Conservation (phyloP, 2,113 vertebrate genomes). For the Turnix velox region DNA sequence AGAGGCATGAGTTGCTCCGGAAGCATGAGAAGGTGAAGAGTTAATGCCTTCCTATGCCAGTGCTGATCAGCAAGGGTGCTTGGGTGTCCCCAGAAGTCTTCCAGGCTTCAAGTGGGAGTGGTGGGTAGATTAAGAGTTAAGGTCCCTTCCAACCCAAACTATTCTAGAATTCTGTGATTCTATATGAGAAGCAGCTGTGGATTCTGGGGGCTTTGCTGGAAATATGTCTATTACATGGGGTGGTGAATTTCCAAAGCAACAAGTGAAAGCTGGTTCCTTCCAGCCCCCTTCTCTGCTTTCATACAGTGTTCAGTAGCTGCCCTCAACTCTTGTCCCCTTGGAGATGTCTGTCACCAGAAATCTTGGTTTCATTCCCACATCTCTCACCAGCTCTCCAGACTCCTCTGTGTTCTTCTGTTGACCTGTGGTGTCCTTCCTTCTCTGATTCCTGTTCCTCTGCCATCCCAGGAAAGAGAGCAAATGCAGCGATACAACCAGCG, state of each 20-base stretch:
- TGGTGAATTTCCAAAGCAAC: neutral
- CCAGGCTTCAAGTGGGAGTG: neutral
- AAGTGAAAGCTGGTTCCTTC: neutral
- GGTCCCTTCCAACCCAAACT: too few relatives aligned
- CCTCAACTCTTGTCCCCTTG: neutral
- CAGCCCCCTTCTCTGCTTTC: neutral
- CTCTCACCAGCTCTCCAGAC: neutral
- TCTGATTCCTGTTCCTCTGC: neutral
- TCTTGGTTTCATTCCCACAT: rapidly evolving
- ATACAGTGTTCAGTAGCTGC: neutral
- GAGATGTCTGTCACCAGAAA: neutral
- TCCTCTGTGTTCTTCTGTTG: neutral
- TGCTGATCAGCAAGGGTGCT: neutral
- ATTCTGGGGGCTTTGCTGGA: neutral
- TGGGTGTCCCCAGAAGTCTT: neutral
- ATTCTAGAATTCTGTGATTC: neutral
- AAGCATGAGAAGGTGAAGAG: constrained; percentile 92
- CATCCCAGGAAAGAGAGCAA: constrained; percentile 87
- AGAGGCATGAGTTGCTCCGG: constrained; percentile 91
- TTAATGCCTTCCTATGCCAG: rapidly evolving
- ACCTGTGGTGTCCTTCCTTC: neutral
- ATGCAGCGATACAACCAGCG: constrained; percentile 97
- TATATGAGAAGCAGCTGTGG: neutral
- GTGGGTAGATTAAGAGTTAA: neutral
- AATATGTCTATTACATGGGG: neutral